phyloP scores from a whole-genome alignment of 2,797 vertebrate species.

The Alcedo quadribrachys region DNA sequence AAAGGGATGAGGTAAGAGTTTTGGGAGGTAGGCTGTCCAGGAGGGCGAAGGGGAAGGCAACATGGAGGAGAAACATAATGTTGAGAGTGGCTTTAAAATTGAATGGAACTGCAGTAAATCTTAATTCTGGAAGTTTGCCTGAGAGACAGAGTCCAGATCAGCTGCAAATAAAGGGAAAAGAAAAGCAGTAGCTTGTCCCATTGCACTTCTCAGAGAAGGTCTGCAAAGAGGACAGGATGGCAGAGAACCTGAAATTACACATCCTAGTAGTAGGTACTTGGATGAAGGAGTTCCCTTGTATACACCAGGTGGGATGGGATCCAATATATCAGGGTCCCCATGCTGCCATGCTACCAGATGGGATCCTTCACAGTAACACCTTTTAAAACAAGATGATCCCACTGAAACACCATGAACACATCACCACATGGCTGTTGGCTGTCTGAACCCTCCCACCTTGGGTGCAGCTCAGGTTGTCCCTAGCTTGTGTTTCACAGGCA shows the following conservation, averaged over 20 bases:
- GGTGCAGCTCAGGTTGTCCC: neutral
- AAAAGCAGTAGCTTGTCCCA: slow-evolving; percentile 5
- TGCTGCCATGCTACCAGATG: neutral
- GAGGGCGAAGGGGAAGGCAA: neutral
- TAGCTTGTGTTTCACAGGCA: neutral
- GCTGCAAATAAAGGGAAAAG: slow-evolving; percentile 15
- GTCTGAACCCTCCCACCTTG: neutral
- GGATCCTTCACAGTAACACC: neutral
- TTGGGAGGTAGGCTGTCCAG: neutral
- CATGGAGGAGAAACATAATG: neutral
- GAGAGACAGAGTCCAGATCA: slow-evolving; percentile 21
- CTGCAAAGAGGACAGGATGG: neutral
- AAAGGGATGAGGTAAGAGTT: neutral
- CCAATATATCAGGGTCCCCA: neutral
- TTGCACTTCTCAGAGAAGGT: neutral
- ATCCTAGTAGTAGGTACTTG: neutral
- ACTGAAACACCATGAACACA: neutral
- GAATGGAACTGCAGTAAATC: neutral
- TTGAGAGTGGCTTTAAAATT: slow-evolving; percentile 26
- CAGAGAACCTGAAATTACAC: neutral
- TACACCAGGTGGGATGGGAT: neutral
- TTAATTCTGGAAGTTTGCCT: slow-evolving; percentile 19
- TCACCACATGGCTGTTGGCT: neutral
- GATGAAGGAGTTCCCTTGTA: neutral
- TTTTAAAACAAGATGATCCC: neutral